Conservation (phyloP, 2,888 invertebrate genomes). For the Cryptophagus acutangulus region DNA sequence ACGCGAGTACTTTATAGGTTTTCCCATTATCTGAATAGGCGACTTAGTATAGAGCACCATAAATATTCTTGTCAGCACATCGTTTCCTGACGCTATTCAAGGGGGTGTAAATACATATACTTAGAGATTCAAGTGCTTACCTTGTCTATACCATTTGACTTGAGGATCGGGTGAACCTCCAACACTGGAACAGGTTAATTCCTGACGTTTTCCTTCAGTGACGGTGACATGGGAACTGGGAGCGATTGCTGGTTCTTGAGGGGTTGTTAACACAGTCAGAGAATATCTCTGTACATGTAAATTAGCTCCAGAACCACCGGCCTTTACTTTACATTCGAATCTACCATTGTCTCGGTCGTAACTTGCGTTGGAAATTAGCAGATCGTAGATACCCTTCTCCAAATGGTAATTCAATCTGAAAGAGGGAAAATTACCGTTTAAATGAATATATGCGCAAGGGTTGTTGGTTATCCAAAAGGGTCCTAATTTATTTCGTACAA, state of each 20-base stretch:
- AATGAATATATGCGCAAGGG: conserved; percentile 13
- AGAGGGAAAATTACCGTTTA: conserved; percentile 25
- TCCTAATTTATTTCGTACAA: conserved; percentile 12
- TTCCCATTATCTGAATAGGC: too few relatives aligned
- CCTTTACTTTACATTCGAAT: conserved; percentile 86
- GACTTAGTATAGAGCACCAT: too few relatives aligned
- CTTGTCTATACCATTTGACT: conserved; percentile 79
- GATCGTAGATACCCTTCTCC: conserved; percentile 78
- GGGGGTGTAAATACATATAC: conserved; percentile 1
- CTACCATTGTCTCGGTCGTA: conserved; percentile 88
- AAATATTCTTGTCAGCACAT: too few relatives aligned
- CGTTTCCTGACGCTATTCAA: too few relatives aligned
- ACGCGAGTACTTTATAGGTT: too few relatives aligned
- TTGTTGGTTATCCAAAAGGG: conserved; percentile 11
- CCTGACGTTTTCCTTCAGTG: conserved; percentile 73
- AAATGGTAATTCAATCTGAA: conserved; percentile 73
- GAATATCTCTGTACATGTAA: conserved; percentile 79
- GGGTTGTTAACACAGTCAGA: conserved; percentile 80
- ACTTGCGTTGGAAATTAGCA: conserved; percentile 82
- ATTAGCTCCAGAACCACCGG: conserved; percentile 74
- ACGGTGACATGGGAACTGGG: conserved; percentile 74
- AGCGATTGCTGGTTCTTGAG: conserved; percentile 72
- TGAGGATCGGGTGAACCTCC: conserved; percentile 89
- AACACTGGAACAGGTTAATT: conserved; percentile 73
- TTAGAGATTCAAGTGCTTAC: conserved; percentile 31